Evolutionary conservation across 2,888 invertebrate species (phyloP).

Genomic region (Cotesia congregata): DNA sequence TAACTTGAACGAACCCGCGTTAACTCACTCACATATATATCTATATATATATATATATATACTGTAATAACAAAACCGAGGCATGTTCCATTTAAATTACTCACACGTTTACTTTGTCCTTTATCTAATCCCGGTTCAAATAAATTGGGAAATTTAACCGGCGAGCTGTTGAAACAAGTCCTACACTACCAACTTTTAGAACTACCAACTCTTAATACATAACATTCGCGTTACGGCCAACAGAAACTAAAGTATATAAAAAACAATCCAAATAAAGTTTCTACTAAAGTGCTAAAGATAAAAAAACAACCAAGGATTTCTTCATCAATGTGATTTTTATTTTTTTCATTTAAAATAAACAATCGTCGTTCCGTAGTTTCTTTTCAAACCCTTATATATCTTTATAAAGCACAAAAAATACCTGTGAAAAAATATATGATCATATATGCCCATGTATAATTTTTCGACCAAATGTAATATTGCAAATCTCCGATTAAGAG

Average conservation of each 20-base stretch:
- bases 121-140: conserved; percentile 7
- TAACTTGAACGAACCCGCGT: neutral
- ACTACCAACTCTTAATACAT: neutral
- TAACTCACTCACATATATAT: neutral
- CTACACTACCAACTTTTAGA: neutral
- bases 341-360: neutral
- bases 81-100: neutral
- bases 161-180: neutral
- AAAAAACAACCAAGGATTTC: neutral
- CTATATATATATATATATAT: neutral
- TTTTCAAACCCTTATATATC: too few species aligned
- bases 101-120: conserved; percentile 9
- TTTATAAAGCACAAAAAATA: too few species aligned
- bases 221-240: neutral
- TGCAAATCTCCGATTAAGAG: too few species aligned
- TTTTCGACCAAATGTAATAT: too few species aligned
- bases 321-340: neutral
- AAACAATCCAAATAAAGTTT: too few species aligned
- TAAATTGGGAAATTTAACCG: conserved; percentile 6
- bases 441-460: too few species aligned
- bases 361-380: neutral
- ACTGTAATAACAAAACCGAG: neutral
- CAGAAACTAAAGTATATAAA: conserved; percentile 2
- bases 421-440: too few species aligned
- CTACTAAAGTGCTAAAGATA: too few species aligned